Evolutionary conservation across 2,888 invertebrate genomes (phyloP), one percentile per base, ranked within the genome.

Genomic region (Sipha maydis): DNA sequence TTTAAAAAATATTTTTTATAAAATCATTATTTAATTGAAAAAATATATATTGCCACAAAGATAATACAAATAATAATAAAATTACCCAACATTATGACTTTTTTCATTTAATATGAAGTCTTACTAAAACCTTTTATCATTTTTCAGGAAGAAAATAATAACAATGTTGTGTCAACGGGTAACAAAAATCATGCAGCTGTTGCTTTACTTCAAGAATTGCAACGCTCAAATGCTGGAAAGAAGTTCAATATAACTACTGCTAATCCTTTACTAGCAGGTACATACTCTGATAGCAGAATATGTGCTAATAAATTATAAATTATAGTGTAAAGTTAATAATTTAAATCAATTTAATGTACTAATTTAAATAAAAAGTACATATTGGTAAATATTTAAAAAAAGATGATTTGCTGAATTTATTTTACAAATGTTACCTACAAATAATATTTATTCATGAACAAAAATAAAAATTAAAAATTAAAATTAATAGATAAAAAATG

Each of bases 201-300:
- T 77, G 91, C 90, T 28, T 89, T 91, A 38, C 90, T 91, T 21
- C 91, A 91, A 85, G 91, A 91, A 89, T 89, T 91, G 54, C 91
- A 91, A 69, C 90, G 90, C 54, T 77, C 91, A 31, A 90, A 90
- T 38, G 90, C 88, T 28, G 82, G 89, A 73, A 90, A 91, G 80
- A 91, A 91, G 91, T 96, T 95, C 92, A 96, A 96, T 90, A 96
- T 97, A 90, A 96, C 96, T 54, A 96, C 97, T 21, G 96, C 96
- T 79, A 97, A 97, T 92, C 97, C 97, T 28, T 92, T 97, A 90
- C 93, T 97, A 90, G 97, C 97, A 90, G 97, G 97, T 93, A 95
- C 67, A 80, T 85, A 89, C 56, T 77, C 48, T 31, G 21, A 25
- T 67, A 41, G 1, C 17, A 48, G 77, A 69, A 31, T 21, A 69